Evolutionary conservation across 2,113 vertebrate species (phyloP).

Genomic region (Cheirogaleus medius): DNA sequence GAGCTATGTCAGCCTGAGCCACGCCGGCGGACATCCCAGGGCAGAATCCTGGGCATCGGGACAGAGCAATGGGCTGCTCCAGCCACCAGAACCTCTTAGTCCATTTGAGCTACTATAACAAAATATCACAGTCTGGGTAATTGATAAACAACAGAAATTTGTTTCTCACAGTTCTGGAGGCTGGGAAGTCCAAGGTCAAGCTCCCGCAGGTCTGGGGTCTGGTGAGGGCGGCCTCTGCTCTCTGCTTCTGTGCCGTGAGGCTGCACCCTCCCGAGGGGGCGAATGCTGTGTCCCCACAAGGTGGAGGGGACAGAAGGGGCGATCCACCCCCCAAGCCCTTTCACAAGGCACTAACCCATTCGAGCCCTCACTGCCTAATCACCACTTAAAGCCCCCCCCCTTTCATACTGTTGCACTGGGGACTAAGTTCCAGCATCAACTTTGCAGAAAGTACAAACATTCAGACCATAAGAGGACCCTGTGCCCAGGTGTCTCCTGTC

Average conservation of each 20-base stretch:
- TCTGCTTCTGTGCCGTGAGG: not conserved
- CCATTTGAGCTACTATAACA: not conserved
- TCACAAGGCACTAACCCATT: not conserved
- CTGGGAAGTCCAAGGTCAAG: not conserved
- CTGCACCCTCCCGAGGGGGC: not conserved
- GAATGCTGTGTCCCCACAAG: not conserved
- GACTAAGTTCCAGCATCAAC: not conserved
- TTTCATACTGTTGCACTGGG: not conserved
- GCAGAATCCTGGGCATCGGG: not conserved
- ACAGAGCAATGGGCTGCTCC: accelerated
- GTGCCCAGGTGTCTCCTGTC: no score
- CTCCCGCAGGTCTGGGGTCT: not conserved
- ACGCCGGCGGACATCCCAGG: not conserved
- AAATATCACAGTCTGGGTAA: not conserved
- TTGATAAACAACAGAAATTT: not conserved
- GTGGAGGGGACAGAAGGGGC: no score
- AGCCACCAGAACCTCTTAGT: not conserved
- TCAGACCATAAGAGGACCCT: not conserved
- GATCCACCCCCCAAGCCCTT: not conserved
- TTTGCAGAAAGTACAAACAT: not conserved
- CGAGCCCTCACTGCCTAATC: not conserved
- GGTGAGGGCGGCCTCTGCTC: not conserved
- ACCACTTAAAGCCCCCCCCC: not conserved
- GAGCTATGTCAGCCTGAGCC: not conserved
- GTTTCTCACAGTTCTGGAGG: not conserved